Evolutionary conservation across 2,113 vertebrate species (phyloP), one percentile per base, ranked within the genome.

Genomic region (Rostratula benghalensis): DNA sequence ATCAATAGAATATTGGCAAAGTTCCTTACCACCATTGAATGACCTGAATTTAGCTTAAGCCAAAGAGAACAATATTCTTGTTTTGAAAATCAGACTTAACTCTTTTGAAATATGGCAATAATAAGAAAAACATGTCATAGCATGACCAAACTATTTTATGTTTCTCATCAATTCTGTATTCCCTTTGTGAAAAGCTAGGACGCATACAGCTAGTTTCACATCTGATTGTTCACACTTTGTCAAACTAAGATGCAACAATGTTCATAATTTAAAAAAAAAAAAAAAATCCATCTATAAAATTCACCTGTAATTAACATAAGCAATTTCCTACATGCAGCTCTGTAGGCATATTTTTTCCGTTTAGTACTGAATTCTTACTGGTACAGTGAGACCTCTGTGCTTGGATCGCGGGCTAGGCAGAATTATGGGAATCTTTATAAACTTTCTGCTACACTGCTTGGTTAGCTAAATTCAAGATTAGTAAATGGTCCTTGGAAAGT

Each of bases 381-480:
- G 39, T 93, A 86, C 73, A 90, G 60, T 89, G 76, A 71, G 39
- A 89, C 60, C 61, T 91, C 80, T 97, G 94, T 96, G 77, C 43
- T 82, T 79, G 53, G 41, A 79, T 71, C 0, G 0, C 33, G 4
- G 53, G 28, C n/a, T 84, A 75, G 64, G 53, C 28, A 87, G 77
- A 95, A 90, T 83, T 89, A 81, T 64, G 51, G 24, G 76, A 92
- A 89, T 54, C 74, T 87, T 87, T 92, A 87, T 65, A 90, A 96
- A 93, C 18, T 90, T 65, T n/a, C 35, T 60, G 61, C 39, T 84
- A 45, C 27, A 4, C 68, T 81, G 53, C 86, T 92, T 81, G 65
- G 85, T 92, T 96, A 92, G 51, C 73, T 93, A 75, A 96, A 51
- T 87, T 92, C 77, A 80, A 60, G 88, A 88, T 90, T 80, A 83